Evolutionary conservation across 1,140 invertebrate genomes (phyloP), one percentile per base, ranked within the genome.

Genomic region (Nautilus pompilius): DNA sequence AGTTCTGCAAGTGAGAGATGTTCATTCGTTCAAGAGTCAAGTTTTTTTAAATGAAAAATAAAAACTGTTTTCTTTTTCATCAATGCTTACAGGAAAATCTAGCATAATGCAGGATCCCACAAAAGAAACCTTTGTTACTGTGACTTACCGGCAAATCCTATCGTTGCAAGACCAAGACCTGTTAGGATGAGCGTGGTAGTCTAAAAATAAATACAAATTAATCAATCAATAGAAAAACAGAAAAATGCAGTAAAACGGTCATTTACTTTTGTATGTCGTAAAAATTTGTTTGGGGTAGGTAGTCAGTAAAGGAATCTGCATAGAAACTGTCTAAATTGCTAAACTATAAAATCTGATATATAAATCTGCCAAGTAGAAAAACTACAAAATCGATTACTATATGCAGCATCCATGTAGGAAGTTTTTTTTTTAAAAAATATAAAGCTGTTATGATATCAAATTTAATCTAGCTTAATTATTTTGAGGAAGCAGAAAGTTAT

Each of bases 121-220:
- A n/a, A n/a, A n/a, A n/a, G n/a, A n/a, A n/a, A n/a, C n/a, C n/a
- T n/a, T n/a, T n/a, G n/a, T n/a, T n/a, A n/a, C n/a, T 32, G 29
- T 54, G 4, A 46, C 61, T 59, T 63, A 75, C 73, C 73, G 59
- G 63, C 71, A 56, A 73, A 71, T 51, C 73, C 73, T 24, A 73
- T 53, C 26, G 60, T 69, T 33, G 73, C 73, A 34, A 75, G 41
- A 24, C 73, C 73, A 33, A 75, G 58, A 5, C 73, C 73, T 10
- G 65, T 61, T 24, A 71, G 55, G 28, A 75, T 66, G 8, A 69
- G 49, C 20, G 60, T 62, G 22, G 69, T 61, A 54, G 67, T 58
- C 73, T 75, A 59, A 41, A 66, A 66, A 56, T 22, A 48, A 65
- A 54, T 46, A 45, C 8, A 22, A 54, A 28, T 1, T 24, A 13